Evolutionary conservation across 2,888 invertebrate genomes (phyloP).

Genomic region (Pristionchus mayeri): DNA sequence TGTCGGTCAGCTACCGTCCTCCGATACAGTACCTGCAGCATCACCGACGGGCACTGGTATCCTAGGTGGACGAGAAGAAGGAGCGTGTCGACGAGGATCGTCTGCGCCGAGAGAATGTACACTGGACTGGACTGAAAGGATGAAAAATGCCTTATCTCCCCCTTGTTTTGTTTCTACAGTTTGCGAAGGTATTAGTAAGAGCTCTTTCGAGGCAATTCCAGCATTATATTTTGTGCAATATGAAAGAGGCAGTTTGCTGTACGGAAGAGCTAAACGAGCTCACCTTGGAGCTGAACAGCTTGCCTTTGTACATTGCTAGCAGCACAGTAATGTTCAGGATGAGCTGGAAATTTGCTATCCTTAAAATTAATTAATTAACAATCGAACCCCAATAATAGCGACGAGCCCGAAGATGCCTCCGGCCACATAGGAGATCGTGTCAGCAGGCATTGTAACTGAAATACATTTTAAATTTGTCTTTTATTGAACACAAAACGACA

Average conservation of each 20-base stretch:
- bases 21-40: neutral
- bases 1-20: too few relatives aligned
- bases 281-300: neutral
- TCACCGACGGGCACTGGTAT: neutral
- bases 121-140: neutral
- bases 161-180: too few relatives aligned
- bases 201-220: too few relatives aligned
- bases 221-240: too few relatives aligned
- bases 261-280: too few relatives aligned
- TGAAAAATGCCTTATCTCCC: too few relatives aligned
- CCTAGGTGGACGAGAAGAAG: neutral
- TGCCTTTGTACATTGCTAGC: neutral
- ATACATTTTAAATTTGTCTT: too few relatives aligned
- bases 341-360: neutral
- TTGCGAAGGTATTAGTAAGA: too few relatives aligned
- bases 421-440: neutral
- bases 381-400: neutral
- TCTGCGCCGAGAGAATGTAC: constrained; percentile 31
- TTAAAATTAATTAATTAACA: neutral
- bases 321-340: constrained; percentile 15
- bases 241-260: too few relatives aligned
- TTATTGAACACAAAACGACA: too few relatives aligned
- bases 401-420: neutral
- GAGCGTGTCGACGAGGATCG: neutral
- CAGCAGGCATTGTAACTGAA: neutral